Evolutionary conservation across 53 echinoderm and acorn worm genomes (phyloP).

Genomic region (Echinarachnius parma): DNA sequence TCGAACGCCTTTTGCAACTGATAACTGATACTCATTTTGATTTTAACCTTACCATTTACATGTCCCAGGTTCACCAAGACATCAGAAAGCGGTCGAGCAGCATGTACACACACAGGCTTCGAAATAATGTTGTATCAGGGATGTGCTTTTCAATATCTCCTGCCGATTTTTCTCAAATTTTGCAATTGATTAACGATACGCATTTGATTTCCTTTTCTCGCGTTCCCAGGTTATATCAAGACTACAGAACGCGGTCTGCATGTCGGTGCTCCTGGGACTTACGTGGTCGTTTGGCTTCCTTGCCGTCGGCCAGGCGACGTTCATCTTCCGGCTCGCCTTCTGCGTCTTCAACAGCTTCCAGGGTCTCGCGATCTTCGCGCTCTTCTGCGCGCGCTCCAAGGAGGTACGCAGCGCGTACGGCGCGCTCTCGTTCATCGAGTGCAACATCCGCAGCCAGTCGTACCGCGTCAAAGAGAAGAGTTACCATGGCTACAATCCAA

Average conservation of each 20-base stretch:
- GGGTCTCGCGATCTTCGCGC: constrained; percentile 74
- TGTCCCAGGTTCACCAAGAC: no score
- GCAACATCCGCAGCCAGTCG: constrained; percentile 66
- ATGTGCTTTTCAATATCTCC: no score
- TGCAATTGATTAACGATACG: no score
- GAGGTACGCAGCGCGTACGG: constrained; percentile 63
- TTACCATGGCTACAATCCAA: no score
- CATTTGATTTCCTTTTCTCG: background rate
- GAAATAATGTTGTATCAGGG: no score
- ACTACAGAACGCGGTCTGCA: constrained; percentile 78
- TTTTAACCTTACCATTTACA: no score
- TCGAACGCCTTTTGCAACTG: no score
- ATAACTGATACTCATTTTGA: no score
- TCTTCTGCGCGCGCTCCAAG: constrained; percentile 75
- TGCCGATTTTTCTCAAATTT: no score
- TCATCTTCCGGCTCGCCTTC: constrained; percentile 79
- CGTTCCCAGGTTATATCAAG: constrained; percentile 24
- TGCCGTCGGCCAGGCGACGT: constrained; percentile 54
- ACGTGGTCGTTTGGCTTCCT: constrained; percentile 89
- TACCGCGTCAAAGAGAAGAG: constrained; percentile 79
- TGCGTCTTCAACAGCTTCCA: constrained; percentile 86
- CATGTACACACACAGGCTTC: no score
- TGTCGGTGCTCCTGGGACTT: constrained; percentile 80
- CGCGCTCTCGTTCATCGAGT: constrained; percentile 37
- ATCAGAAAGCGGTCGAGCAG: no score